A percentile compares a stretch with the other conserved stretches of the same genome.
phyloP scores from a whole-genome alignment of 1,140 invertebrate genomes.

The Lepidurus arcticus region DNA sequence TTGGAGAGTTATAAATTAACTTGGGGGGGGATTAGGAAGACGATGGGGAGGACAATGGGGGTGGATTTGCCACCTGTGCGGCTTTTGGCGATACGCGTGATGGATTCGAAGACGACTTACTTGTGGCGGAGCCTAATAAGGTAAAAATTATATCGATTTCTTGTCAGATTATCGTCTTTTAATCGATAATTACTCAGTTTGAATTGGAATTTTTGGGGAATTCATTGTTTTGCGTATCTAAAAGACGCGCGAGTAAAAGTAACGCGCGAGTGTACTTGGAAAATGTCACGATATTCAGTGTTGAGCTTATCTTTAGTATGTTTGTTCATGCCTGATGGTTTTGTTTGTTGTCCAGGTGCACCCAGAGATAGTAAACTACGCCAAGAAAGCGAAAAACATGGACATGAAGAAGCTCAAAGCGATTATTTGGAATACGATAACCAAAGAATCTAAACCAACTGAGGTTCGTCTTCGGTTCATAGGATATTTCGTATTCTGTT shows the following conservation, averaged over 20 bases:
- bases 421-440: conserved; percentile 54
- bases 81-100: not conserved
- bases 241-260: too few relatives aligned
- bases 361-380: conserved; percentile 57
- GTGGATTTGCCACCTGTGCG: not conserved
- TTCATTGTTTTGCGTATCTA: conserved; percentile 23
- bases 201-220: not conserved
- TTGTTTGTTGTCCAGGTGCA: not conserved
- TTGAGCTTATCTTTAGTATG: not conserved
- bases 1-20: not conserved
- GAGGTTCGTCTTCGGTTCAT: not conserved
- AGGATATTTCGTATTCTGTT: too few relatives aligned
- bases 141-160: not conserved
- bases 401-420: conserved; percentile 71
- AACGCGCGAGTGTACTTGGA: not conserved
- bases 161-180: too few relatives aligned
- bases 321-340: not conserved
- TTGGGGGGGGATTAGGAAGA: not conserved
- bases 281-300: not conserved
- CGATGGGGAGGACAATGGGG: not conserved
- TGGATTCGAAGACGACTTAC: not conserved
- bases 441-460: not conserved
- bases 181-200: not conserved
- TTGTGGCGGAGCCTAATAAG: not conserved
- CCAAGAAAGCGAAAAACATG: conserved; percentile 68